Percentiles rank a stretch among this genome's conserved stretches.
Conservation (phyloP, 2,797 vertebrate genomes). For the Allenopithecus nigroviridis region DNA sequence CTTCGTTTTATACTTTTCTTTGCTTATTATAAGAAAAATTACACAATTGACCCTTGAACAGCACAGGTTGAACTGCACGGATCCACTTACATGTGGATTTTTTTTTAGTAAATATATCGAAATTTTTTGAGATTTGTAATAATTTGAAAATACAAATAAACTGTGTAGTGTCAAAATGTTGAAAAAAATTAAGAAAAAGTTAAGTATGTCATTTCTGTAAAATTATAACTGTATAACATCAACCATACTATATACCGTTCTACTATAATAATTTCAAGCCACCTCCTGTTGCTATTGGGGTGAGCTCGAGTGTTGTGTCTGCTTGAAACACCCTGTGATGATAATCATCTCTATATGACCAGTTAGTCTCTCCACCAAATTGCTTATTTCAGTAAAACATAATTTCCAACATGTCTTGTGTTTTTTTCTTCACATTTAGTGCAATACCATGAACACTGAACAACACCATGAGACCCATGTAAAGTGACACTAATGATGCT, state of each 20-base stretch:
- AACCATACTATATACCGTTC: not conserved
- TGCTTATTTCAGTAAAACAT: not conserved
- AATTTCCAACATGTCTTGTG: too few species aligned
- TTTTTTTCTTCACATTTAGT: not conserved
- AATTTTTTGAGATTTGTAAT: not conserved
- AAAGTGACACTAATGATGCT: not conserved
- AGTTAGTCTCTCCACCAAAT: not conserved
- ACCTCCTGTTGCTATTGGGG: not conserved
- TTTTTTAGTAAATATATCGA: not conserved
- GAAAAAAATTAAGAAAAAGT: not conserved
- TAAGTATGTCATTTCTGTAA: not conserved
- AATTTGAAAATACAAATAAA: not conserved
- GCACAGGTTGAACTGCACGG: not conserved
- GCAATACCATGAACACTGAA: not conserved
- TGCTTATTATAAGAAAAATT: not conserved
- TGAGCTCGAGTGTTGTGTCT: not conserved
- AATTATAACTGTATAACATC: not conserved
- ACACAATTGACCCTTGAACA: not conserved
- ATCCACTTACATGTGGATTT: not conserved
- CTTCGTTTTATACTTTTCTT: not conserved
- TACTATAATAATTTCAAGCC: not conserved
- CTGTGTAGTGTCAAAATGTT: not conserved
- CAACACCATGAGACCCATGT: not conserved
- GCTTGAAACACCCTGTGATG: not conserved
- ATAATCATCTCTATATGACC: not conserved